These are phyloP conservation scores for Drosophila repleta DNA, from an alignment of 1,140 invertebrate species.

Conservation along the genomic window DNA sequence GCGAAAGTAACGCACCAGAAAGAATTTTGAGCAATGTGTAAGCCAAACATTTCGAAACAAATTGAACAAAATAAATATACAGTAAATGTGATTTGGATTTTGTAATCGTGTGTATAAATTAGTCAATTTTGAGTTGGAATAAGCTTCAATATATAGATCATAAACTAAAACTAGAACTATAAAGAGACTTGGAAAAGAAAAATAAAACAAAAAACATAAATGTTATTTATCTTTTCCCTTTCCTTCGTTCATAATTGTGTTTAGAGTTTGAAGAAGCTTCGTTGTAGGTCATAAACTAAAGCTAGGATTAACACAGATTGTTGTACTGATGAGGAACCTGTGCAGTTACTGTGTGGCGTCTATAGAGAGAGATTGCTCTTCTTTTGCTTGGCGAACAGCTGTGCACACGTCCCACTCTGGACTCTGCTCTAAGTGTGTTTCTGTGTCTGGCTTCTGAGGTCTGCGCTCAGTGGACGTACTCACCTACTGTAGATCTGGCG, in stretches of 20 bases:
- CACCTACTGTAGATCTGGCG: conserved; percentile 84
- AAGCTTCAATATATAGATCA: not conserved
- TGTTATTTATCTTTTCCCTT: conserved; percentile 13
- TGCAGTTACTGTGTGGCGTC: conserved; percentile 39
- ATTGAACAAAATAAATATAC: conserved; percentile 26
- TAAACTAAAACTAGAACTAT: conserved; percentile 1
- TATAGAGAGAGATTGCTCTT: not conserved
- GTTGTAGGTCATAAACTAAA: conserved; percentile 22
- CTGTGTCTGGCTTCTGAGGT: conserved; percentile 12
- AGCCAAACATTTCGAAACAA: conserved; percentile 19
- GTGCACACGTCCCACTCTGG: conserved; percentile 40
- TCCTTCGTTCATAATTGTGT: conserved; percentile 9
- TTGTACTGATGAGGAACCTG: conserved; percentile 42
- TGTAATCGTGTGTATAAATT: not conserved
- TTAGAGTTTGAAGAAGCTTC: conserved; percentile 25
- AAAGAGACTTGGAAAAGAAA: conserved; percentile 35
- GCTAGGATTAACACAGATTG: conserved; percentile 26
- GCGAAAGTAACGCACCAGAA: conserved; percentile 50
- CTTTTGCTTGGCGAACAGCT: conserved; percentile 23
- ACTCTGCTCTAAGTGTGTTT: conserved; percentile 24
- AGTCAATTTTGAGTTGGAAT: not conserved
- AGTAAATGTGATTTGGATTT: not conserved
- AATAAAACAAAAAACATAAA: conserved; percentile 7
- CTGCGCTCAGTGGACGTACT: conserved; percentile 52
- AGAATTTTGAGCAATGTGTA: conserved; percentile 21